Percentiles rank a stretch among this genome's conserved stretches.
phyloP scores from a whole-genome alignment of 2,797 vertebrate genomes.

The Oreonectes daqikongensis region DNA sequence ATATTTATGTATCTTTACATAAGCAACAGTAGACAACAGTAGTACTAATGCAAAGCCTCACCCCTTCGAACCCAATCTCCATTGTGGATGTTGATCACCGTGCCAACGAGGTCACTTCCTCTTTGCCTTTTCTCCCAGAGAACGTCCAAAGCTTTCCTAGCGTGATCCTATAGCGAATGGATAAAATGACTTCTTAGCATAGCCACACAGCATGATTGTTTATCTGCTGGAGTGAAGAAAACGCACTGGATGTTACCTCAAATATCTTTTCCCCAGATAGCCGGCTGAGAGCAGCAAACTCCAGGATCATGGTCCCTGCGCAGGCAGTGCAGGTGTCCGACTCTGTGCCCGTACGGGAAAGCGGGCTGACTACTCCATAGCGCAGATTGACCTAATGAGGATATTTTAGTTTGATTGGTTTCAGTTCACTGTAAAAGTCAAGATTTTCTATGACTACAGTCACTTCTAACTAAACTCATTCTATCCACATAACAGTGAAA shows the following conservation, averaged over 20 bases:
- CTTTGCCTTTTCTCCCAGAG: slow-evolving; percentile 83
- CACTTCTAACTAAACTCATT: background rate
- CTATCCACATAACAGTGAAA: background rate
- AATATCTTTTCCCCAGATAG: slow-evolving; percentile 80
- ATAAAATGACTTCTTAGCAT: background rate
- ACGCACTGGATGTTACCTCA: slow-evolving; percentile 69
- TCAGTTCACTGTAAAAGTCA: too few species aligned
- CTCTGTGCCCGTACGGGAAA: slow-evolving; percentile 83
- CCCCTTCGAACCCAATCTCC: slow-evolving; percentile 84
- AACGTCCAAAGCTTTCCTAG: slow-evolving; percentile 81
- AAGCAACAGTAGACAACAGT: background rate
- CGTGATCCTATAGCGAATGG: slow-evolving; percentile 70
- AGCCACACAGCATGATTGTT: background rate
- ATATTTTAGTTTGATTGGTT: background rate
- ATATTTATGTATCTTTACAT: too few species aligned
- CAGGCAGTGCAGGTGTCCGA: slow-evolving; percentile 85
- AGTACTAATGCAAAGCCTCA: slow-evolving; percentile 55
- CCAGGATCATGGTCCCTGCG: slow-evolving; percentile 85
- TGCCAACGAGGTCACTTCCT: slow-evolving; percentile 83
- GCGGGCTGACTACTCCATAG: slow-evolving; percentile 78
- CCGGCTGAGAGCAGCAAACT: slow-evolving; percentile 84
- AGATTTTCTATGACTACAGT: too few species aligned
- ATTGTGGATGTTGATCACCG: slow-evolving; percentile 85
- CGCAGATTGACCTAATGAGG: slow-evolving; percentile 78
- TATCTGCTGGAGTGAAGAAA: background rate